Base-by-base conservation (phyloP, 2,113 vertebrate genomes). In the Percopsis transmontana region DNA sequence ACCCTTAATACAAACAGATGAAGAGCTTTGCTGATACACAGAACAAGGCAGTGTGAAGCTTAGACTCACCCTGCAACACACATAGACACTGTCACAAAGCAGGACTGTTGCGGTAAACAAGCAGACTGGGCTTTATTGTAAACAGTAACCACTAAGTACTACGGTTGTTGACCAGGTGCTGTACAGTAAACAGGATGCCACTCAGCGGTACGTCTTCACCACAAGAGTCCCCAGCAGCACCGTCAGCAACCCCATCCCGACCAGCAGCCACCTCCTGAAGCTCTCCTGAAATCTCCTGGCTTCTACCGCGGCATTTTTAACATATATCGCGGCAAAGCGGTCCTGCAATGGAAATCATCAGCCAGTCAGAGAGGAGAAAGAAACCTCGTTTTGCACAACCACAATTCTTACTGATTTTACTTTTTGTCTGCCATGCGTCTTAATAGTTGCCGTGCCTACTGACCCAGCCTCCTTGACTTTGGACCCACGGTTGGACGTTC, bases 381-480 rank as follows among this genome's bases (percentile, higher is more conserved):
- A 47, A 18, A 18, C 13, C 58, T 39, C 40, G 13, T 14, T 16
- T 33, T 24, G 20, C 40, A 18, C 2, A 4, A 18, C 27, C n/a
- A 14, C 27, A 16, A n/a, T 44, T 19, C 12, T 21, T 20, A 21
- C 19, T 48, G 4, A 24, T n/a, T 21, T n/a, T 15, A 23, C 44
- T 10, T 4, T 21, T 7, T 2, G 7, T 44, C 44, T 21, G 10
- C 15, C 42, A 18, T 33, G n/a, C 18, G n/a, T 47, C 15, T 11
- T 18, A 58, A 20, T 23, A 23, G 11, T 12, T 38, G 48, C 11
- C 16, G 18, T 19, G 48, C 10, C 5, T 18, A 90, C 97, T 96
- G 91, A 99, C 97, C 97, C 97, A 99, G 91, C 97, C 97, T 78
- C 96, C 97, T 74, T 99, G 94, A 69, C 91, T 93, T 82, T 95